These are phyloP conservation scores for Raja brachyura DNA, from an alignment of 2,113 vertebrate species.

Conservation along the genomic window DNA sequence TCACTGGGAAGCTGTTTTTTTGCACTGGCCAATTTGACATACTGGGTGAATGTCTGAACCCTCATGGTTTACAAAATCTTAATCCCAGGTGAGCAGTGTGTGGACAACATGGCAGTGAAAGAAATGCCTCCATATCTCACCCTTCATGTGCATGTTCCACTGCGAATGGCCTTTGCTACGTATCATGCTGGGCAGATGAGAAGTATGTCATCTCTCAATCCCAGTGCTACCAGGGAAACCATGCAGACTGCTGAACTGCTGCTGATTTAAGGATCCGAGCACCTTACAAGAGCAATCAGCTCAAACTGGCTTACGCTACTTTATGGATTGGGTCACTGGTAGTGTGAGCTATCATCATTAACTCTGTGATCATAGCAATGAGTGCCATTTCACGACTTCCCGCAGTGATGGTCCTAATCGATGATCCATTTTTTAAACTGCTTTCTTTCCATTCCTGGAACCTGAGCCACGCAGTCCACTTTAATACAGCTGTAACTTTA, in stretches of 20 bases:
- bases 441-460: not conserved
- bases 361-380: not conserved
- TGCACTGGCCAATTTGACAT: not conserved
- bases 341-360: not conserved
- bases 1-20: not conserved
- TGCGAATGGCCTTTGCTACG: not conserved
- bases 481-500: not conserved
- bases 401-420: not conserved
- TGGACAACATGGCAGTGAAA: not conserved
- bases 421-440: not conserved
- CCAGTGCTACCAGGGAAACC: not conserved
- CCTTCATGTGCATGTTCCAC: not conserved
- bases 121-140: not conserved
- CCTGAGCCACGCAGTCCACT: not conserved
- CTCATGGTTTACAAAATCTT: not conserved
- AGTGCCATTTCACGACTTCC: not conserved
- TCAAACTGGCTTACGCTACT: not conserved
- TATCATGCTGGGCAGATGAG: not conserved
- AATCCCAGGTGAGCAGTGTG: not conserved
- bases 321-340: not conserved
- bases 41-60: not conserved
- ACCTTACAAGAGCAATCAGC: not conserved
- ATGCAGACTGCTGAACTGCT: not conserved
- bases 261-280: not conserved
- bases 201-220: not conserved